phyloP scores from a whole-genome alignment of 1,140 invertebrate genomes.

The Paramacrobiotus metropolitanus region DNA sequence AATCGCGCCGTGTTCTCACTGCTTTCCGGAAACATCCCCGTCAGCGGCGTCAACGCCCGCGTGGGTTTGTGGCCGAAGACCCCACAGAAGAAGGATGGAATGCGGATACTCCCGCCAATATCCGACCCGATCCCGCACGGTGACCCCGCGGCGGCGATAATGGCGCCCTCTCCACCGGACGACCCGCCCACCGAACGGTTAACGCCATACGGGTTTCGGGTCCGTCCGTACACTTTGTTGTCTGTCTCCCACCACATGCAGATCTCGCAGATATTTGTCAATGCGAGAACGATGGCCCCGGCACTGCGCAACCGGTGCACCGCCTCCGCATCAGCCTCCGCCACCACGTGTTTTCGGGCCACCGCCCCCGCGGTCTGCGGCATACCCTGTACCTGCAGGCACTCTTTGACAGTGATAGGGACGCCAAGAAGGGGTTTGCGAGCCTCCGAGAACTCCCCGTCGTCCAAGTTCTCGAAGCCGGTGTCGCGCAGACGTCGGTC shows the following conservation, averaged over 20 bases:
- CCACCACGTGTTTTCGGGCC: not conserved
- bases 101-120: constrained; percentile 82
- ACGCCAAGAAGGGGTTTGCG: constrained; percentile 27
- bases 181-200: constrained; percentile 52
- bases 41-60: constrained; percentile 41
- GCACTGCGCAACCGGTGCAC: constrained; percentile 18
- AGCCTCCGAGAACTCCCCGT: too few relatives aligned
- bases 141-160: constrained; percentile 47
- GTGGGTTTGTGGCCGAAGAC: constrained; percentile 52
- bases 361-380: not conserved
- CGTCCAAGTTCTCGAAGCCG: constrained; percentile 18
- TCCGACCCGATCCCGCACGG: constrained; percentile 77
- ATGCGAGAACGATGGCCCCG: constrained; percentile 48
- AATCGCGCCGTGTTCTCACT: constrained; percentile 38
- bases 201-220: constrained; percentile 67
- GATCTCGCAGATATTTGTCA: constrained; percentile 64
- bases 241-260: constrained; percentile 58
- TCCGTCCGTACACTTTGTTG: constrained; percentile 61
- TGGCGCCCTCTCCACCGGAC: constrained; percentile 11
- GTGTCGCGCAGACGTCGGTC: constrained; percentile 41
- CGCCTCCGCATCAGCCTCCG: not conserved
- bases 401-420: constrained; percentile 60
- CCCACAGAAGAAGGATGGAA: constrained; percentile 82
- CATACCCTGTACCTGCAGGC: constrained; percentile 36
- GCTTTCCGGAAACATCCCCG: constrained; percentile 40